A percentile compares a stretch with the other conserved stretches of the same genome.
Conservation (phyloP, 2,113 vertebrate species). For the Tricholaema leucomelas region DNA sequence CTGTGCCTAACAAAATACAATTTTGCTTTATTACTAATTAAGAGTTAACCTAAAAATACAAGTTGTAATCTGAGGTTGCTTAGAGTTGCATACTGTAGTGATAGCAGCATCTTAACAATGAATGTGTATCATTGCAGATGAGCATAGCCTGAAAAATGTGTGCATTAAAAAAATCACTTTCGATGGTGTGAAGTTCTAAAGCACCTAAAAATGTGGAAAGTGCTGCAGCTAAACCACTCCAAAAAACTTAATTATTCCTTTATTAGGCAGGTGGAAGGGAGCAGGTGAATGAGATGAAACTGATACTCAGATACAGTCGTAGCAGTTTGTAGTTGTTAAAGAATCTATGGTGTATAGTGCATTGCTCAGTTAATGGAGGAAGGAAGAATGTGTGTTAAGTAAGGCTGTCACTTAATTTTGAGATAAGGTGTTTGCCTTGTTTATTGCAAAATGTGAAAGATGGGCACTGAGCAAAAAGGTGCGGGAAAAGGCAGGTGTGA, state of each 20-base stretch:
- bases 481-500: not conserved
- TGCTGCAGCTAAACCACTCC: not conserved
- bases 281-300: not conserved
- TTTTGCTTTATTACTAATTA: not conserved
- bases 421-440: not conserved
- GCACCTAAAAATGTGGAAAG: not conserved
- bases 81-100: not conserved
- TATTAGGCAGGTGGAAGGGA: not conserved
- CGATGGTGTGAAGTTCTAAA: not conserved
- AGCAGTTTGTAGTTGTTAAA: not conserved
- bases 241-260: not conserved
- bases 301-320: not conserved
- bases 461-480: not conserved
- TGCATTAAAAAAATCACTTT: not conserved
- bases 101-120: not conserved
- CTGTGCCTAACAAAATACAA: not conserved
- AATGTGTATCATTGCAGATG: not conserved
- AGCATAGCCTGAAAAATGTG: fast-evolving
- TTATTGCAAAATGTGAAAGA: not conserved
- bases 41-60: not conserved
- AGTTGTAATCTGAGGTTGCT: not conserved
- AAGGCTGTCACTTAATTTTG: not conserved
- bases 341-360: fast-evolving
- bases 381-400: not conserved
- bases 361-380: not conserved